These are phyloP conservation scores for Poeciliopsis infans DNA, from an alignment of 2,797 vertebrate genomes.

Conservation along the genomic window DNA sequence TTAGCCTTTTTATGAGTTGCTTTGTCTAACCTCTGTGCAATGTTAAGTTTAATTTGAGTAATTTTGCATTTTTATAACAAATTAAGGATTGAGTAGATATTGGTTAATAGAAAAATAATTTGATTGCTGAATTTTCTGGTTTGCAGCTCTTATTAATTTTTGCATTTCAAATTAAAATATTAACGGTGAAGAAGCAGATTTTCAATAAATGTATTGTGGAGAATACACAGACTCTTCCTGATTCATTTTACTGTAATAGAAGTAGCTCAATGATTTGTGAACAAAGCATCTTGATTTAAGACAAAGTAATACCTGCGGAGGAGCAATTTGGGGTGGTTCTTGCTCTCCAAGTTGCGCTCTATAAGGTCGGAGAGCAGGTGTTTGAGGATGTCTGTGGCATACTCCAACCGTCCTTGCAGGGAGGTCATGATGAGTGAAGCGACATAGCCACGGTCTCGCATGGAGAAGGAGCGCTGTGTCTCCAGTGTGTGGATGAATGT, in stretches of 20 bases:
- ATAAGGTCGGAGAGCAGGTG: constrained; percentile 95
- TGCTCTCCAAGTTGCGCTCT: constrained; percentile 95
- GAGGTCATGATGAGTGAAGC: constrained; percentile 97
- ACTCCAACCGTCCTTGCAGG: constrained; percentile 92
- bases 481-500: constrained; percentile 96
- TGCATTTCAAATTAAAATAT: not conserved
- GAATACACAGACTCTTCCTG: not conserved
- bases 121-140: not conserved
- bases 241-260: not conserved
- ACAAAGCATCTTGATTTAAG: not conserved
- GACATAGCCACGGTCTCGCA: constrained; percentile 95
- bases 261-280: not conserved
- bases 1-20: not conserved
- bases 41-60: too few species aligned
- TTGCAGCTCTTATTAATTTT: not conserved
- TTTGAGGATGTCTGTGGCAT: constrained; percentile 94
- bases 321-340: constrained; percentile 96
- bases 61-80: not conserved
- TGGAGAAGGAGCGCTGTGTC: constrained; percentile 95
- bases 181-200: not conserved
- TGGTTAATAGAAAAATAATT: not conserved
- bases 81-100: not conserved
- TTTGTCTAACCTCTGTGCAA: not conserved
- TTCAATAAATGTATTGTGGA: not conserved
- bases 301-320: constrained; percentile 86